Conservation (phyloP, 2,797 vertebrate genomes). For the Xiphorhynchus erythropygius region DNA sequence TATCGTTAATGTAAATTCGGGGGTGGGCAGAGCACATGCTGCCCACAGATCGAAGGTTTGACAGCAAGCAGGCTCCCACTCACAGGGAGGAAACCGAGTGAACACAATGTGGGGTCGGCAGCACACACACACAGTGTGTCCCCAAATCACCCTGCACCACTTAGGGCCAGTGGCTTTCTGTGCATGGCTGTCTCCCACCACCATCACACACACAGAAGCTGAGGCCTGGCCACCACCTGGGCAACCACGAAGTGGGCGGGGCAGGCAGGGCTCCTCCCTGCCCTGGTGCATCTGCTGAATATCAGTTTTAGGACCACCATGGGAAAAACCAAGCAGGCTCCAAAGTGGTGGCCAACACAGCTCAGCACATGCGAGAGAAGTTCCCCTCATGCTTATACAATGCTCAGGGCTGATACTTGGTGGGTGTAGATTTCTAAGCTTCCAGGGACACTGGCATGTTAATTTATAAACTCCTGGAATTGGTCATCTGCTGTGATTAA, state of each 20-base stretch:
- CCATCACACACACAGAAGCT: not conserved
- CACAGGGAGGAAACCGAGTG: not conserved
- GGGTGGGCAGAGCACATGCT: not conserved
- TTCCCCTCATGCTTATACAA: not conserved
- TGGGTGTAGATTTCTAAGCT: not conserved
- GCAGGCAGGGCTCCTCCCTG: not conserved
- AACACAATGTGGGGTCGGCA: not conserved
- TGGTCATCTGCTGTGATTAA: not conserved
- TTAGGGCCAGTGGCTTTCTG: fast-evolving
- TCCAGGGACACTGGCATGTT: not conserved
- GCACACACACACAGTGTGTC: fast-evolving
- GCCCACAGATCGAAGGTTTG: not conserved
- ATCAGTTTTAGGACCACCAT: fast-evolving
- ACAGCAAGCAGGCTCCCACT: not conserved
- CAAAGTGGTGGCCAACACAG: fast-evolving
- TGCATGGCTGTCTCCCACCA: not conserved
- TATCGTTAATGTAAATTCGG: not conserved
- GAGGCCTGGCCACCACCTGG: not conserved
- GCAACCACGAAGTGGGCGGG: not conserved
- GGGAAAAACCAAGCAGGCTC: not conserved
- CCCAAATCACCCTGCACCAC: not conserved
- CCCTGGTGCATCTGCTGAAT: not conserved
- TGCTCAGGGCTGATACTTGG: not conserved
- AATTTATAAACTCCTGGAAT: not conserved
- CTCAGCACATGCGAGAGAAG: fast-evolving